phyloP scores from a whole-genome alignment of 2,797 vertebrate species.

The Smutsia temminckii region DNA sequence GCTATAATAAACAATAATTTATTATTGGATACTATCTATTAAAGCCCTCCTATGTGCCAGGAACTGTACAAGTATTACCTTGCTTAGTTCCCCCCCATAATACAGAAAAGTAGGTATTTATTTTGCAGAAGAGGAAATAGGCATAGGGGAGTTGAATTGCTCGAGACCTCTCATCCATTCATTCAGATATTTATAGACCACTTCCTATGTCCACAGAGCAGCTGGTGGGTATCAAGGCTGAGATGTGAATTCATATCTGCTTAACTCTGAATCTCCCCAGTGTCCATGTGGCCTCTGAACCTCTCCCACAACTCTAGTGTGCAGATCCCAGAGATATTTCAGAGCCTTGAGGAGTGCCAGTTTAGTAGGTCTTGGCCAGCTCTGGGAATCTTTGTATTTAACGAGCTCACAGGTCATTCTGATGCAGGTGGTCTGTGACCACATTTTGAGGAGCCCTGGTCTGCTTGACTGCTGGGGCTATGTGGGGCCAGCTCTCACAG shows the following conservation, averaged over 20 bases:
- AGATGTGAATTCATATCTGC: neutral
- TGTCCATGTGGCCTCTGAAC: neutral
- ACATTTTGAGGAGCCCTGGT: constrained; percentile 4
- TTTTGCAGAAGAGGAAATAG: neutral
- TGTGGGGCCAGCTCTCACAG: neutral
- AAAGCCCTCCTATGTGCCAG: neutral
- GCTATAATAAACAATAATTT: neutral
- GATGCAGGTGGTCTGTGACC: neutral
- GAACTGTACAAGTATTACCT: neutral
- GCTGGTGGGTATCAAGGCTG: neutral
- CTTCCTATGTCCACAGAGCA: neutral
- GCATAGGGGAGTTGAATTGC: neutral
- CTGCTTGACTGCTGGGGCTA: neutral
- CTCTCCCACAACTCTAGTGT: neutral
- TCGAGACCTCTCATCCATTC: neutral
- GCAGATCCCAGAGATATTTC: neutral
- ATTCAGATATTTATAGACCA: neutral
- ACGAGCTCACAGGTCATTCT: neutral
- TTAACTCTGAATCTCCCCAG: neutral
- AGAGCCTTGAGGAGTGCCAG: neutral
- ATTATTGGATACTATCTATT: neutral
- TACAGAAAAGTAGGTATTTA: neutral
- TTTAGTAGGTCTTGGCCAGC: neutral
- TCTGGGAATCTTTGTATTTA: neutral
- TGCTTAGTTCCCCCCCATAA: neutral